Conservation (phyloP, 2,113 vertebrate genomes). For the Halichoeres trimaculatus region DNA sequence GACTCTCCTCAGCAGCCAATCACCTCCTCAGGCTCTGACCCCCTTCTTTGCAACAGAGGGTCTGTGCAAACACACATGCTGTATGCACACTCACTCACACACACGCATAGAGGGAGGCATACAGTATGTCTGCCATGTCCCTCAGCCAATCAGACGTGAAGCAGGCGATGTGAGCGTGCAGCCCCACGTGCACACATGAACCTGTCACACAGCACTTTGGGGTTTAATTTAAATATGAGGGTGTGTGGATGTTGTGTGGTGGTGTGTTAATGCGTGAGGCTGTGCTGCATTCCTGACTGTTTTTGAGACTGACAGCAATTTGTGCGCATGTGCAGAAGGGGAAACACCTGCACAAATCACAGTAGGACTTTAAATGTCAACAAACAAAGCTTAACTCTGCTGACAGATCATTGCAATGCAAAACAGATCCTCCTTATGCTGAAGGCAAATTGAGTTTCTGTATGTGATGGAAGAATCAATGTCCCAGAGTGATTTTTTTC, state of each 20-base stretch:
- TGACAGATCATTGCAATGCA: slow-evolving; percentile 18
- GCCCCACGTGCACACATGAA: slow-evolving; percentile 21
- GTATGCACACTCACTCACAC: not conserved
- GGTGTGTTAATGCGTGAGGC: slow-evolving; percentile 8
- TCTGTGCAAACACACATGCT: slow-evolving; percentile 27
- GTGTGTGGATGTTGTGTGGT: not conserved
- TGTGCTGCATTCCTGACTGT: not conserved
- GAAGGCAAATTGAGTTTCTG: slow-evolving; percentile 20
- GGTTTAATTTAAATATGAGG: slow-evolving; percentile 3
- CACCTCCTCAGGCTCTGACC: slow-evolving; percentile 57
- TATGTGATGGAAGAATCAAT: slow-evolving; percentile 1
- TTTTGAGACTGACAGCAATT: not conserved
- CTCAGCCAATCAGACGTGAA: slow-evolving; percentile 22
- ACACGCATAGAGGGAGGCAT: not conserved
- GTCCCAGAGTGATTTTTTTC: not conserved
- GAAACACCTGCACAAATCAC: slow-evolving; percentile 43
- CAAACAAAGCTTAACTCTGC: slow-evolving; percentile 4
- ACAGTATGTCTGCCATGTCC: slow-evolving; percentile 34
- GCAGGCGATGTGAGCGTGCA: slow-evolving; percentile 14
- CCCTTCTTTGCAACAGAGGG: slow-evolving; percentile 41
- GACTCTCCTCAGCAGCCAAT: slow-evolving; percentile 67
- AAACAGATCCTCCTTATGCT: not conserved
- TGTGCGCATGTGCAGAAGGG: slow-evolving; percentile 10
- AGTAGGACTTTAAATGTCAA: slow-evolving; percentile 10
- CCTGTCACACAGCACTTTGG: not conserved